Evolutionary conservation across 2,797 vertebrate genomes (phyloP).

Genomic region (Macropus fuliginosus): DNA sequence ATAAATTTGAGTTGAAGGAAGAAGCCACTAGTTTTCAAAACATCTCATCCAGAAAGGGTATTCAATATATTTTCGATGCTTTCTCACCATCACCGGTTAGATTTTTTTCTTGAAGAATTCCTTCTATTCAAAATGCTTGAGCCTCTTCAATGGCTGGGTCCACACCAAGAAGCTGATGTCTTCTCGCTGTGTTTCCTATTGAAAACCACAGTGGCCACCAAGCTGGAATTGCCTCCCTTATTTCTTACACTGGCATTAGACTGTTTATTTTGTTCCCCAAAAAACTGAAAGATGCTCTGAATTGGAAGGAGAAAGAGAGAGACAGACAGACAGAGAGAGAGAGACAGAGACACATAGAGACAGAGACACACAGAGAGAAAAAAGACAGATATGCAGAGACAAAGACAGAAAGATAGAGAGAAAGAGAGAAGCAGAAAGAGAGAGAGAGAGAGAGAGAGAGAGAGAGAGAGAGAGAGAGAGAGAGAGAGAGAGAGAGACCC

Average conservation of each 20-base stretch:
- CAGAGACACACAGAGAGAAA: background rate
- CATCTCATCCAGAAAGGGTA: background rate
- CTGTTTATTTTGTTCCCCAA: slow-evolving; percentile 42
- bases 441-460: background rate
- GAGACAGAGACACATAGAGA: too few species aligned
- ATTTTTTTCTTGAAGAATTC: background rate
- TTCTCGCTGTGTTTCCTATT: background rate
- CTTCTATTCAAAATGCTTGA: background rate
- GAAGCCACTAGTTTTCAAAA: background rate
- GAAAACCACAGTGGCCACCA: slow-evolving; percentile 25
- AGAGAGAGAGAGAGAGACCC: background rate
- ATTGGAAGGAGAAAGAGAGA: slow-evolving; percentile 79
- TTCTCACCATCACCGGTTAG: background rate
- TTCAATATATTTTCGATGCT: background rate
- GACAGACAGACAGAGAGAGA: background rate
- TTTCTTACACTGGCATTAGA: slow-evolving; percentile 34
- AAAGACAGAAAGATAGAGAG: background rate
- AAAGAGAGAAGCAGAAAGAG: background rate
- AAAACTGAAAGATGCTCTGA: slow-evolving; percentile 83
- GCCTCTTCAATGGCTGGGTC: background rate
- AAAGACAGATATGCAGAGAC: slow-evolving; percentile 11
- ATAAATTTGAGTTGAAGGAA: background rate
- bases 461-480: background rate
- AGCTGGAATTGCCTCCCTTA: background rate
- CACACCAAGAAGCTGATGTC: background rate